These are phyloP conservation scores for Spilogale gracilis DNA, from an alignment of 2,113 vertebrate genomes.

Conservation along the genomic window DNA sequence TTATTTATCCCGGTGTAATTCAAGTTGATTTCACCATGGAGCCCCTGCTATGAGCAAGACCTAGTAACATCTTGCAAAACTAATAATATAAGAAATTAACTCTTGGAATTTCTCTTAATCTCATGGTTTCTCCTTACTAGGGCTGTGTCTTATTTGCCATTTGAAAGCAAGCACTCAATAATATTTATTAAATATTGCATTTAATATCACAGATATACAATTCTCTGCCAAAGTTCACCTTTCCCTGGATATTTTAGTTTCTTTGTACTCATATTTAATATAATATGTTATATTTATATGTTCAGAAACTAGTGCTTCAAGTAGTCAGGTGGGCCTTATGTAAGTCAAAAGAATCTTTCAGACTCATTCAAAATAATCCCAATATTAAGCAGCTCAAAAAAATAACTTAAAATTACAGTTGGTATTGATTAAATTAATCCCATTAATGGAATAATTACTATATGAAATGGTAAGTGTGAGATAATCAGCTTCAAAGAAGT, in stretches of 20 bases:
- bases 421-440: neutral
- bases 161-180: neutral
- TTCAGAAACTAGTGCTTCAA: constrained; percentile 10
- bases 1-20: neutral
- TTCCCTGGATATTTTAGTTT: neutral
- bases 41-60: neutral
- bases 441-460: neutral
- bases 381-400: neutral
- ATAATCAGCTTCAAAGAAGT: neutral
- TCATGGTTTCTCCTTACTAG: neutral
- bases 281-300: neutral
- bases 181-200: neutral
- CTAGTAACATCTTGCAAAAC: neutral
- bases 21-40: neutral
- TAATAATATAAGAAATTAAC: neutral
- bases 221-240: neutral
- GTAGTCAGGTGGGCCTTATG: neutral
- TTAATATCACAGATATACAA: neutral
- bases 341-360: neutral
- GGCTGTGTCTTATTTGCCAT: neutral
- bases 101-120: neutral
- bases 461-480: neutral
- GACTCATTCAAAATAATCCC: neutral
- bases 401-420: neutral
- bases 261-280: neutral